Base-by-base conservation (phyloP, 1,140 invertebrate genomes). In the Eupeodes corollae region DNA sequence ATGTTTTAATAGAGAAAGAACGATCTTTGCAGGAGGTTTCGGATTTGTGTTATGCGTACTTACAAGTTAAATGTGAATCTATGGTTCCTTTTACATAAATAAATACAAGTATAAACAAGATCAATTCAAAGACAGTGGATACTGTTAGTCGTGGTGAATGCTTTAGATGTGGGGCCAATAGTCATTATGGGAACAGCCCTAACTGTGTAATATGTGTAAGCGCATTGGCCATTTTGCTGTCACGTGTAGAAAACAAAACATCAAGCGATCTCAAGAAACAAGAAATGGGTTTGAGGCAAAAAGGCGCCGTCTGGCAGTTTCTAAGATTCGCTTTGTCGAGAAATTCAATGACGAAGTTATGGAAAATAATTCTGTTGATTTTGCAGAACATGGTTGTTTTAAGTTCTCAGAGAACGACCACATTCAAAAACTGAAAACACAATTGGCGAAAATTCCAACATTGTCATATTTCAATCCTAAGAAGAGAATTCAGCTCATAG, bases 401-500 rank as follows among this genome's bases (percentile, higher is more conserved):
- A 21, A 31, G 15, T 11, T 11, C 8, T 12, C 9, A 15, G 15
- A n/a, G n/a, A n/a, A n/a, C n/a, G n/a, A n/a, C n/a, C n/a, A n/a
- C n/a, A n/a, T n/a, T 15, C 46, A 54, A 12, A 47, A 51, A 9
- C 31, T 65, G 32, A 67, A 58, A 55, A 33, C 53, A 19, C 14
- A 43, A 40, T 49, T 68, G 15, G 41, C 37, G 31, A 40, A 40
- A 18, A 33, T 47, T n/a, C 61, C 63, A 19, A 51, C 54, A 42
- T 35, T 55, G 37, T 10, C 40, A 40, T 42, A 48, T 39, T 55
- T 47, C 16, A 30, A 31, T 14, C 33, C 44, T 15, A 41, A 33
- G 0, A 16, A 30, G 33, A 45, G 46, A 5, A 40, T 57, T 11
- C 42, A 47, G 15, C 18, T 66, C 10, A 52, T 58, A 15, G 61